Conservation (phyloP, 2,113 vertebrate species). For the Catharus minimus region DNA sequence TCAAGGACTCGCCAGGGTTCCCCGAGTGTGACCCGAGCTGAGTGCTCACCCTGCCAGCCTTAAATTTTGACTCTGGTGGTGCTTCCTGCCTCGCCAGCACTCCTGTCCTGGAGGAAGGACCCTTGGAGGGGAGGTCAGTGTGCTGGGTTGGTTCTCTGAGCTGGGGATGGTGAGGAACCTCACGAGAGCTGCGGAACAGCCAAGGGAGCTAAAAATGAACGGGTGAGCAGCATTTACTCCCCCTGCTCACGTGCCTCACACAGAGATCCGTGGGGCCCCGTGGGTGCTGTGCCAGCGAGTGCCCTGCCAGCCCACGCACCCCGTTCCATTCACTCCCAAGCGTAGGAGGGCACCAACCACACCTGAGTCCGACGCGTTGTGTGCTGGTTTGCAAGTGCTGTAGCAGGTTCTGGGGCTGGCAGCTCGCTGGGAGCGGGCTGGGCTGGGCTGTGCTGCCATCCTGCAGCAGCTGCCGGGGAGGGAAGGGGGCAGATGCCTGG, state of each 20-base stretch:
- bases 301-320: neutral
- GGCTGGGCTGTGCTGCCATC: neutral
- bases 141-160: neutral
- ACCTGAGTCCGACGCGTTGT: fast-evolving
- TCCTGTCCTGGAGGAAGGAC: neutral
- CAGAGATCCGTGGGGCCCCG: neutral
- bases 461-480: neutral
- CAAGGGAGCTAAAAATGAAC: neutral
- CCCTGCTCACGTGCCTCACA: neutral
- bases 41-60: fast-evolving
- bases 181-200: neutral
- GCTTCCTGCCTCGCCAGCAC: neutral
- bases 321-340: neutral
- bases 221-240: neutral
- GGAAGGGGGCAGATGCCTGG: conserved; percentile 18
- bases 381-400: neutral
- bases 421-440: neutral
- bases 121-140: too few relatives aligned
- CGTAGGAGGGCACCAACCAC: neutral
- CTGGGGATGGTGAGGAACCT: neutral
- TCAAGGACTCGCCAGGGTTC: fast-evolving
- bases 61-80: fast-evolving
- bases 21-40: fast-evolving
- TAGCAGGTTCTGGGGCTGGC: neutral
- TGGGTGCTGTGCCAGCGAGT: neutral